Base-by-base conservation (phyloP, 2,113 vertebrate species). In the Nannospalax galili region DNA sequence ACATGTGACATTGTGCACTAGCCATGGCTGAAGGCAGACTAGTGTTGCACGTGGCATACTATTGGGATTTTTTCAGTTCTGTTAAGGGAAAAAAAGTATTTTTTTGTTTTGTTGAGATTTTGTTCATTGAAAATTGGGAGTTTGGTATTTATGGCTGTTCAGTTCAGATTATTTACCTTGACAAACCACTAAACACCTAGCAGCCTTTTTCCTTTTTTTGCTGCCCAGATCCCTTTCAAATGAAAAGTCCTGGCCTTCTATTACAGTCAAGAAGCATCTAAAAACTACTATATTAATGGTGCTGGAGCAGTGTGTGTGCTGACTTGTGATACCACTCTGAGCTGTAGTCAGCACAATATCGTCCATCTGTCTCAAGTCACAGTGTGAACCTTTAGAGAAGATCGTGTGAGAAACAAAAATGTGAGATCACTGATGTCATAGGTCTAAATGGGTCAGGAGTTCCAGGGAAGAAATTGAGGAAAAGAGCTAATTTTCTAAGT, bases 401-500 rank as follows among this genome's bases (percentile, higher is more conserved):
- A 93, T 48, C 93, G 92, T 96, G 65, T 79, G 32, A 87, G 89
- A 94, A 97, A 97, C 91, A 96, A 96, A 98, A 93, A 2, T 48
- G 40, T 74, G 86, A 96, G 95, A 92, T 96, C 97, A 97, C 91
- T 91, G 81, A 93, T 91, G 97, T 91, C 84, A 64, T 77, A 88
- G 96, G 85, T 93, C 94, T 80, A 90, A 96, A 93, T 82, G 95
- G 97, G 93, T 96, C 97, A 97, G 94, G 87, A 93, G 78, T 96
- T 97, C 93, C 40, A 65, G 90, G 90, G 95, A 97, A 97, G 96
- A 93, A 93, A 93, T 87, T 95, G 87, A 92, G 92, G 86, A 93
- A 90, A 94, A 97, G 95, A 97, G 94, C 93, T 98, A 88, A 97
- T 98, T 97, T 97, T 98, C 95, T 95, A 96, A 97, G 88, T 88